Base-by-base conservation (phyloP, 1,140 invertebrate genomes). In the Drosophila elegans region DNA sequence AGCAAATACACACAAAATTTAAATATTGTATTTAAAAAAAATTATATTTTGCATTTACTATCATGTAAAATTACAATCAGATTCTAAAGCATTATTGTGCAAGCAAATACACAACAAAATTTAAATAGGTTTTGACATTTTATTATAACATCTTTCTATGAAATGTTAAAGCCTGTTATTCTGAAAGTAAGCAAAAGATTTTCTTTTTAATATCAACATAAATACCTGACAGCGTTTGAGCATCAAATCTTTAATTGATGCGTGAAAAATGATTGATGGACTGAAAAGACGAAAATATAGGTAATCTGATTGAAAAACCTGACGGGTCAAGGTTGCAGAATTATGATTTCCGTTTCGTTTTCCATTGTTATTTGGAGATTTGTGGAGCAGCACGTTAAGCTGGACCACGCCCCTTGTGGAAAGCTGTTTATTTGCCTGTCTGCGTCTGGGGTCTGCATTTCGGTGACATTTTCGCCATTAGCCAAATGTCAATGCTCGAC, bases 391-490 rank as follows among this genome's bases (percentile, higher is more conserved):
- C 32, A 13, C n/a, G 29, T n/a, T 13, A 41, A 60, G 16, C 32
- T 9, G 10, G 27, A n/a, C 42, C 44, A 57, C 51, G 68, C 68
- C 64, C 45, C 61, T n/a, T 36, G 4, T 11, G 16, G 39, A 53
- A 44, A 66, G 71, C 80, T 78, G 66, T 76, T 81, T 86, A 76
- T 78, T 69, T 86, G 52, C 66, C 46, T 29, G 21, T 56, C 74
- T 56, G 27, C 34, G 21, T 74, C 16, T 46, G 51, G 51, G 45
- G 75, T 88, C 84, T 89, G 84, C 79, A 76, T 83, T 89, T 82
- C 53, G 83, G 74, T 88, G 83, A 88, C 83, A 83, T 83, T 88
- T 88, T 88, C 82, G 83, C 83, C 84, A 86, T 86, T 86, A 88
- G 84, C 83, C 83, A 88, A 88, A 88, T 88, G 83, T 88, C 83